phyloP scores from a whole-genome alignment of 2,888 invertebrate genomes.

The Cheilosia scutellata region DNA sequence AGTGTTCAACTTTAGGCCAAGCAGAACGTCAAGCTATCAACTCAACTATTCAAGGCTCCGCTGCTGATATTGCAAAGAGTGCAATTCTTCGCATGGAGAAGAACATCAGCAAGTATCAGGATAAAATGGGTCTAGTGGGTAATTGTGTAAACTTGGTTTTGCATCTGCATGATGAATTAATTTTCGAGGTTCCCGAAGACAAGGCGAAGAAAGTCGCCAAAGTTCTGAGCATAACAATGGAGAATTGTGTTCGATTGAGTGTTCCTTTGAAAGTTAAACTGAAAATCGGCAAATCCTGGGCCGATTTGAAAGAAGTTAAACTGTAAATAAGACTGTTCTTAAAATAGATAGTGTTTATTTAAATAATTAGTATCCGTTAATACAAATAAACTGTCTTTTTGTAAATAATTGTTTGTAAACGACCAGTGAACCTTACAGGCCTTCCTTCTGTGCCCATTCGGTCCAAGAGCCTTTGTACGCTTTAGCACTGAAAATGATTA shows the following conservation, averaged over 20 bases:
- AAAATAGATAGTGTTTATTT: conserved; percentile 44
- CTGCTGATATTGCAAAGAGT: conserved; percentile 96
- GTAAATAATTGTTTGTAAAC: background rate
- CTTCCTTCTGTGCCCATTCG: conserved; percentile 82
- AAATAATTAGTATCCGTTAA: conserved; percentile 28
- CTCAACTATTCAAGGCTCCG: conserved; percentile 97
- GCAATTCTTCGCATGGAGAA: conserved; percentile 93
- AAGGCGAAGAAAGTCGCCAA: conserved; percentile 86
- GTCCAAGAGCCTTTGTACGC: conserved; percentile 83
- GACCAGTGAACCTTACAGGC: conserved; percentile 66
- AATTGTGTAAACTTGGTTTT: conserved; percentile 89
- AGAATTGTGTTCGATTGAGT: conserved; percentile 88
- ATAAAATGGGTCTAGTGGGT: conserved; percentile 79
- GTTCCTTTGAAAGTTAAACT: conserved; percentile 96
- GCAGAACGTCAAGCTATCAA: conserved; percentile 98
- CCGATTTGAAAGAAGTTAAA: conserved; percentile 83
- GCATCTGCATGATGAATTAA: conserved; percentile 98
- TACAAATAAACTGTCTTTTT: conserved; percentile 23
- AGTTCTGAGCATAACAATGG: conserved; percentile 92
- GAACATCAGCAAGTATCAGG: conserved; percentile 84
- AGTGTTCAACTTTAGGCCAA: conserved; percentile 85
- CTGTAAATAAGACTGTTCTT: conserved; percentile 70
- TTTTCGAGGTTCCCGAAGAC: conserved; percentile 92
- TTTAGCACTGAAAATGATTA: conserved; percentile 79
- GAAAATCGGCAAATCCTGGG: conserved; percentile 93